These are phyloP conservation scores for Catharus bicknelli DNA, from an alignment of 2,113 vertebrate genomes.

Conservation along the genomic window DNA sequence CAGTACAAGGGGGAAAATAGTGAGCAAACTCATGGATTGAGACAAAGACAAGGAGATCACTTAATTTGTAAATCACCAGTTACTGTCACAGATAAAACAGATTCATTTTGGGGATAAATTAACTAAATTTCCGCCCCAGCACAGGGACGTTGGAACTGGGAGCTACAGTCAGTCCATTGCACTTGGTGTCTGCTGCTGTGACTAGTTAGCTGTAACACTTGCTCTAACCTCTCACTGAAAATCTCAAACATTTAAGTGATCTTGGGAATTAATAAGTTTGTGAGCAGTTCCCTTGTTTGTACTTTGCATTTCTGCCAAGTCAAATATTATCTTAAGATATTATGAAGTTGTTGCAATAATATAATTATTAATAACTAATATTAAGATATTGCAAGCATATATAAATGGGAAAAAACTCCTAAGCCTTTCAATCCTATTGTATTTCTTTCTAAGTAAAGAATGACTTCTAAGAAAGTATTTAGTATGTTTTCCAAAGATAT, in stretches of 20 bases:
- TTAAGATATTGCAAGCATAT: background rate
- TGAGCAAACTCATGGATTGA: background rate
- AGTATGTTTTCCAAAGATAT: background rate
- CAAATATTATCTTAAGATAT: background rate
- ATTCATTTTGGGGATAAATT: background rate
- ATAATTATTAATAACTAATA: background rate
- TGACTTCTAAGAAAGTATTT: background rate
- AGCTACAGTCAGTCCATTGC: accelerated
- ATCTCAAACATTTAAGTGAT: background rate
- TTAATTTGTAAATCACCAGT: background rate
- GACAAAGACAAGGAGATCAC: no score
- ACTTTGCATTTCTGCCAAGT: background rate
- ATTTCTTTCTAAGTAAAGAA: background rate
- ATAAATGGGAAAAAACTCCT: accelerated
- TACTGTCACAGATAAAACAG: background rate
- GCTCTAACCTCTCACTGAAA: background rate
- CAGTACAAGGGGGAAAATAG: background rate
- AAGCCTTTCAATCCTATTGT: background rate
- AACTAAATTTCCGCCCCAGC: background rate
- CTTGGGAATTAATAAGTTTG: background rate
- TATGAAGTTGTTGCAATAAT: background rate
- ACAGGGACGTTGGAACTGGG: accelerated
- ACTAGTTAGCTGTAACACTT: background rate
- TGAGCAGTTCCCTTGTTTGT: background rate
- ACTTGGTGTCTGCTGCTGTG: background rate